Evolutionary conservation across 2,797 vertebrate genomes (phyloP).

Genomic region (Sebastes cheni): DNA sequence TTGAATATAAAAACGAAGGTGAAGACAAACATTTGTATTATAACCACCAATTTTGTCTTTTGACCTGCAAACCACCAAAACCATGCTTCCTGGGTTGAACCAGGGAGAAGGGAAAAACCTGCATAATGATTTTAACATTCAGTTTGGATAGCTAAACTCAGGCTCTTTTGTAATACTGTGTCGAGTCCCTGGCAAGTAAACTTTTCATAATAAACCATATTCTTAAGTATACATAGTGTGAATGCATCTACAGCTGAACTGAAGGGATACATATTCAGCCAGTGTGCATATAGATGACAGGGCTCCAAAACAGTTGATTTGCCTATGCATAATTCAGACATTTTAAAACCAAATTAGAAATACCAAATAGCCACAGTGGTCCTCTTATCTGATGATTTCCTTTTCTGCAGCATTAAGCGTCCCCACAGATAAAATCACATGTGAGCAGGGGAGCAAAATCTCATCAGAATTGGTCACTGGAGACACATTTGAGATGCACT

Average conservation of each 20-base stretch:
- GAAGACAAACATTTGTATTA: background rate
- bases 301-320: slow-evolving; percentile 1
- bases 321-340: background rate
- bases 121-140: background rate
- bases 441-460: slow-evolving; percentile 17
- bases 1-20: background rate
- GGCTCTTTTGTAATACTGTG: background rate
- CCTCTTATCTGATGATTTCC: background rate
- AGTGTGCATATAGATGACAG: background rate
- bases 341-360: background rate
- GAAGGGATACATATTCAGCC: background rate
- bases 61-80: background rate
- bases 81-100: background rate
- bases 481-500: slow-evolving; percentile 36
- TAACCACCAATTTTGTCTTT: background rate
- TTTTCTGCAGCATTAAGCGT: slow-evolving; percentile 4
- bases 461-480: slow-evolving; percentile 33
- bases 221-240: background rate
- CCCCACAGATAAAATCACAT: slow-evolving; percentile 37
- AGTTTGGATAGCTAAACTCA: background rate
- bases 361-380: background rate
- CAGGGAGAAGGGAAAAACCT: background rate
- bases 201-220: background rate
- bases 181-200: background rate
- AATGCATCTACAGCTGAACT: background rate